phyloP scores from a whole-genome alignment of 2,888 invertebrate species.

The Drosophila kambysellisi region DNA sequence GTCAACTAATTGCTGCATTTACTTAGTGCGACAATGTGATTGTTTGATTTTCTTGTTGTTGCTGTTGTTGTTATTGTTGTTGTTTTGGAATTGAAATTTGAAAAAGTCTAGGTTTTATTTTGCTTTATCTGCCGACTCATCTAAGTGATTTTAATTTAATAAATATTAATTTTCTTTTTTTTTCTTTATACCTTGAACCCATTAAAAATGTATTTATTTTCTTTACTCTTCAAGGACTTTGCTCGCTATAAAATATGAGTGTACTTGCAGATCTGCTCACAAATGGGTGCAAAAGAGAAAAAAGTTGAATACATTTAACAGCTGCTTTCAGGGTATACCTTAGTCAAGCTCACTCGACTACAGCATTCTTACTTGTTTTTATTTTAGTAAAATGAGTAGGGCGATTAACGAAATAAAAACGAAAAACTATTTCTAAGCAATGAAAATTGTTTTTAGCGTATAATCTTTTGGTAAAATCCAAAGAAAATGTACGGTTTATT shows the following conservation, averaged over 20 bases:
- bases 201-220: too few species aligned
- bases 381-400: not conserved
- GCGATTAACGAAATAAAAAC: not conserved
- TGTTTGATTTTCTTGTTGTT: not conserved
- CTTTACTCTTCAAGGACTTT: too few species aligned
- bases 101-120: not conserved
- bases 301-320: too few species aligned
- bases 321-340: too few species aligned
- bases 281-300: too few species aligned
- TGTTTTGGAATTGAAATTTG: not conserved
- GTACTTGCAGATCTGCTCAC: too few species aligned
- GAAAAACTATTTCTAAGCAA: not conserved
- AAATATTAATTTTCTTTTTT: not conserved
- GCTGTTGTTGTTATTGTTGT: not conserved
- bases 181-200: too few species aligned
- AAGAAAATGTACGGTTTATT: not conserved
- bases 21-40: conserved; percentile 25
- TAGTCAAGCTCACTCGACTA: too few species aligned
- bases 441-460: not conserved
- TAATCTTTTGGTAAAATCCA: not conserved
- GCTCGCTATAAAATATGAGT: too few species aligned
- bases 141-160: not conserved
- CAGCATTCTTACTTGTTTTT: not conserved
- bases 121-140: not conserved
- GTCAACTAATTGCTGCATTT: conserved; percentile 74